These are phyloP conservation scores for Palythoa heliodiscus DNA, from an alignment of 92 coral and sea anemone species.

Conservation along the genomic window DNA sequence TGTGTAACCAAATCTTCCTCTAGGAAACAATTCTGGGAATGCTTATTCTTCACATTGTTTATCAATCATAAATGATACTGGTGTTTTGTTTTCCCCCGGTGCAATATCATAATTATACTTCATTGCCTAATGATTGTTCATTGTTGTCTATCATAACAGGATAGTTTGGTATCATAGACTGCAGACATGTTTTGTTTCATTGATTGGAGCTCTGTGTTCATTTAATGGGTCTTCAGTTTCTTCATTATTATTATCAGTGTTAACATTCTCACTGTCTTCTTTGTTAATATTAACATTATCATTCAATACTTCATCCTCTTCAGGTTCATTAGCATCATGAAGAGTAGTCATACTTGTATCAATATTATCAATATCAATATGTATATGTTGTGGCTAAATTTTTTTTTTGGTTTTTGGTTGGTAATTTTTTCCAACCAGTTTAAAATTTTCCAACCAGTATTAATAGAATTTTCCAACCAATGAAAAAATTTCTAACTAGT, in stretches of 20 bases:
- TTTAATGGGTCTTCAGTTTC: slow-evolving; percentile 65
- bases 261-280: slow-evolving; percentile 18
- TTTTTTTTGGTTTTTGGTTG: no score
- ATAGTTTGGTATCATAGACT: slow-evolving; percentile 59
- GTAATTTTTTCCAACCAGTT: no score
- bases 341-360: slow-evolving; percentile 15
- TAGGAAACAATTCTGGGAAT: slow-evolving; percentile 51
- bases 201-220: slow-evolving; percentile 60
- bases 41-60: slow-evolving; percentile 65
- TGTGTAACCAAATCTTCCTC: slow-evolving; percentile 24
- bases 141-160: slow-evolving; percentile 45
- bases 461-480: no score
- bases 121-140: slow-evolving; percentile 52
- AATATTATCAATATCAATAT: slow-evolving; percentile 47
- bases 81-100: slow-evolving; percentile 66
- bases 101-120: slow-evolving; percentile 57
- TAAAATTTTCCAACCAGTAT: no score
- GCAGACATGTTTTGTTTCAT: slow-evolving; percentile 68
- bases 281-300: slow-evolving; percentile 6
- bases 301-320: slow-evolving; percentile 1
- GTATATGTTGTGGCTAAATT: no score
- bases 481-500: no score
- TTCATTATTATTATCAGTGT: slow-evolving; percentile 24
- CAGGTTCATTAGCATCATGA: slow-evolving; percentile 7
- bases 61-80: slow-evolving; percentile 58